Percentiles rank a stretch among this genome's conserved stretches.
Evolutionary conservation across 2,888 invertebrate species (phyloP).

Genomic region (Drosophila meridiana): DNA sequence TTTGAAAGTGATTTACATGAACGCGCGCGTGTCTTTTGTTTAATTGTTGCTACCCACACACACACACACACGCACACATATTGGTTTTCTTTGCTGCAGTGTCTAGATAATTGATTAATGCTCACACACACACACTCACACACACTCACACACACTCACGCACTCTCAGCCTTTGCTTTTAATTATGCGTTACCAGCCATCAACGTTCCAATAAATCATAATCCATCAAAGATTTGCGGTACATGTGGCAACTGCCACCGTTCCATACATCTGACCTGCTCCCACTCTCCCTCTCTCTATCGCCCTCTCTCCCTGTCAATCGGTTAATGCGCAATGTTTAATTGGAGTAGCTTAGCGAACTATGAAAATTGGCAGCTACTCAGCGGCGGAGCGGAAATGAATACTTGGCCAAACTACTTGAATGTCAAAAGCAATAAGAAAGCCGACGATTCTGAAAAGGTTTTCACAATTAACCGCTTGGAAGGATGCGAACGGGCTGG

Average conservation of each 20-base stretch:
- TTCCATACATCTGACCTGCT: conserved; percentile 1
- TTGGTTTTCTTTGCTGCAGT: conserved; percentile 61
- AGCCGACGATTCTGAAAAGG: conserved; percentile 57
- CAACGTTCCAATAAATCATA: conserved; percentile 78
- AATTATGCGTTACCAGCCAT: conserved; percentile 77
- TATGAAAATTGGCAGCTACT: conserved; percentile 49
- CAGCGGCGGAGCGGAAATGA: conserved; percentile 63
- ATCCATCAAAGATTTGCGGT: conserved; percentile 80
- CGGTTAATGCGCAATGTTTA: conserved; percentile 67
- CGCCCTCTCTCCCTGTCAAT: conserved; percentile 4
- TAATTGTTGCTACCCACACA: conserved; percentile 76
- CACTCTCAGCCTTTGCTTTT: conserved; percentile 60
- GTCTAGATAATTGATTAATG: conserved; percentile 73
- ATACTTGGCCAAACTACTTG: conserved; percentile 72
- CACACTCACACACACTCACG: not conserved
- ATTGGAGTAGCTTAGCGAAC: conserved; percentile 57
- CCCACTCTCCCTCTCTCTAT: not conserved
- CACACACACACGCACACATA: conserved; percentile 30
- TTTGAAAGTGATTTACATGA: conserved; percentile 78
- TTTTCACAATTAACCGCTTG: conserved; percentile 61
- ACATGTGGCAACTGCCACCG: conserved; percentile 53
- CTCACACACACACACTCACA: conserved; percentile 26
- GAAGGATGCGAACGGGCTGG: conserved; percentile 50
- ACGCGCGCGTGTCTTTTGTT: conserved; percentile 77
- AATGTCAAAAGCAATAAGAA: conserved; percentile 64